Evolutionary conservation across 2,888 invertebrate species (phyloP), one percentile per base, ranked within the genome.

Genomic region (Chaitophorus viminalis): DNA sequence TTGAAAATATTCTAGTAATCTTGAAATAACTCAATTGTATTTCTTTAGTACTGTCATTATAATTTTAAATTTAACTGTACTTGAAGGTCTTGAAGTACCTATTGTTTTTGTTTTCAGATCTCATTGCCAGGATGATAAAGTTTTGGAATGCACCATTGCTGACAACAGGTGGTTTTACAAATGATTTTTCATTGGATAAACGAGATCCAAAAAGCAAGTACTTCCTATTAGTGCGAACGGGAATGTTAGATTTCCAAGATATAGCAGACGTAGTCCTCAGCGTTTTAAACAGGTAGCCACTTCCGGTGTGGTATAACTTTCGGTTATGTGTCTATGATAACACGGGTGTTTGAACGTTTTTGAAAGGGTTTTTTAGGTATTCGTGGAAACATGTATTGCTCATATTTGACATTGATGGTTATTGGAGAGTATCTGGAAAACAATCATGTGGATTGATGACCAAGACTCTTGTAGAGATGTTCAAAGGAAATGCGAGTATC

Each of bases 141-240:
- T 96, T 95, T 85, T 92, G 92, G 91, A 90, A 91, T 17, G 94
- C 94, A 0, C 97, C 97, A 0, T 91, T 97, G 25, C 92, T 97
- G 83, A 95, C 97, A 0, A 95, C 96, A 0, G 96, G 96, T 0
- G 97, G 95, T 0, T 94, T 96, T 89, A 95, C 95, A 0, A 94
- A 93, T 90, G 96, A 97, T 91, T 97, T 96, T 91, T 94, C 94
- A 52, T 92, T 93, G 84, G 93, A 93, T 31, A 97, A 97, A 91
- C 94, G 93, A 1, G 92, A 92, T 4, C 95, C 95, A 90, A 87
- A 79, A 65, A 89, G 95, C 90, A 96, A 97, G 91, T 97, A 94
- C 91, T 95, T 95, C 91, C 95, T 96, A 94, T 92, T 96, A 65
- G 93, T 96, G 6, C 93, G 96, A 87, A 93, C 95, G 21, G 96